phyloP scores from a whole-genome alignment of 2,888 invertebrate genomes.

The Seira ritae region DNA sequence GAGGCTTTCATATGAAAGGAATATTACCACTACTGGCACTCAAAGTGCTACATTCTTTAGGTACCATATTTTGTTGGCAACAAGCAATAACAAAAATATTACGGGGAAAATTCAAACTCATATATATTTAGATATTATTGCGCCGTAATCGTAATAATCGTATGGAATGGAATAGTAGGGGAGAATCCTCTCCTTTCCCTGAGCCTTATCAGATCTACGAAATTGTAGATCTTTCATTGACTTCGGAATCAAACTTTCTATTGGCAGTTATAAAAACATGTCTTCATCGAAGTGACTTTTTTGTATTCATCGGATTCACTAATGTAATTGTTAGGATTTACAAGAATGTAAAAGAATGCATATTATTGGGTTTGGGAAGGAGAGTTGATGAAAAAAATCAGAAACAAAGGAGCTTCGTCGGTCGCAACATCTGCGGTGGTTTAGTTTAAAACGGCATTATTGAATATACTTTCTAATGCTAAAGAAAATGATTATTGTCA shows the following conservation, averaged over 20 bases:
- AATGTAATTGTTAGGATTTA: too few relatives aligned
- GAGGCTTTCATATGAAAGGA: not conserved
- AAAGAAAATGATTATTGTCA: too few relatives aligned
- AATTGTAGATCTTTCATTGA: conserved; percentile 22
- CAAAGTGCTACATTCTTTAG: conserved; percentile 3
- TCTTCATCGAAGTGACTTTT: conserved; percentile 13
- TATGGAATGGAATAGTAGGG: conserved; percentile 33
- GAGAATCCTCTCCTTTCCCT: conserved; percentile 1
- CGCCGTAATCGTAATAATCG: conserved; percentile 52
- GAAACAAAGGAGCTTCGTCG: too few relatives aligned
- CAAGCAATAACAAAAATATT: conserved; percentile 42
- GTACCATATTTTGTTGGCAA: conserved; percentile 49
- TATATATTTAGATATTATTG: conserved; percentile 59
- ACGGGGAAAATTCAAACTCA: conserved; percentile 45
- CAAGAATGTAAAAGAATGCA: too few relatives aligned
- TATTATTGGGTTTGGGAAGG: too few relatives aligned
- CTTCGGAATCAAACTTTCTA: conserved; percentile 29
- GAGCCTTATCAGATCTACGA: not conserved
- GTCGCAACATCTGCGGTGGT: too few relatives aligned
- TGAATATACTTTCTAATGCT: too few relatives aligned
- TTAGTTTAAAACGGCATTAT: too few relatives aligned
- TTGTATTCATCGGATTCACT: not conserved
- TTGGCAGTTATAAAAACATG: conserved; percentile 43
- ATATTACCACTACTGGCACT: too few relatives aligned
- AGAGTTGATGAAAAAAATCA: too few relatives aligned